Evolutionary conservation across 1,140 invertebrate species (phyloP), one percentile per base, ranked within the genome.

Genomic region (Chionoecetes opilio): DNA sequence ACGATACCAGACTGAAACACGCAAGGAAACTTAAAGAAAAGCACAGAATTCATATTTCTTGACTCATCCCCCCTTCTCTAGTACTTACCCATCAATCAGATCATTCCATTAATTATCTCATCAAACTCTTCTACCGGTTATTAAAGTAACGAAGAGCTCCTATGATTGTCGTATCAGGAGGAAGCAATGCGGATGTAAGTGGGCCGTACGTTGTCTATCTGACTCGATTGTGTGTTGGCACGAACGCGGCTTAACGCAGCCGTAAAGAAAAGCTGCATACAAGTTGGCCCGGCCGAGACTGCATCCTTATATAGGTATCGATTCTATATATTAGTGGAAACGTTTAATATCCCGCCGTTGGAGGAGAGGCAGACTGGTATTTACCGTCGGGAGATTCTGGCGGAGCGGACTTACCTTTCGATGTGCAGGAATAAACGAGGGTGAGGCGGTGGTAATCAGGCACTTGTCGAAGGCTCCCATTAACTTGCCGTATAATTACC

Each of bases 221-320:
- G n/a, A 21, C 0, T 75, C 21, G 63, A n/a, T 17, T 75, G 63
- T 75, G 26, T 75, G 63, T n/a, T 21, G 11, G 5, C 63, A n/a
- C 11, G 63, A 75, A 75, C n/a, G n/a, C 6, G 63, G n/a, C n/a
- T 8, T 11, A 75, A 75, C 63, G 63, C 63, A 8, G 63, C 63
- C n/a, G 63, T 75, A 75, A 75, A 75, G 63, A 75, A 75, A 75
- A n/a, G 63, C 63, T 75, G n/a, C 63, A 75, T 75, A 75, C 63
- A 75, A 75, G 63, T 75, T 21, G 21, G 63, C 21, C 21, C 63
- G 63, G 63, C 21, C 26, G 63, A 75, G n/a, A 75, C 63, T 75
- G 63, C 21, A 75, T 75, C 63, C 63, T 75, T 75, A 75, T 75
- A n/a, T 75, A 75, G 63, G n/a, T 75, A 75, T 75, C 63, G 63